A percentile compares a stretch with the other conserved stretches of the same genome.
Evolutionary conservation across 2,113 vertebrate genomes (phyloP).

Genomic region (Mormoops blainvillei): DNA sequence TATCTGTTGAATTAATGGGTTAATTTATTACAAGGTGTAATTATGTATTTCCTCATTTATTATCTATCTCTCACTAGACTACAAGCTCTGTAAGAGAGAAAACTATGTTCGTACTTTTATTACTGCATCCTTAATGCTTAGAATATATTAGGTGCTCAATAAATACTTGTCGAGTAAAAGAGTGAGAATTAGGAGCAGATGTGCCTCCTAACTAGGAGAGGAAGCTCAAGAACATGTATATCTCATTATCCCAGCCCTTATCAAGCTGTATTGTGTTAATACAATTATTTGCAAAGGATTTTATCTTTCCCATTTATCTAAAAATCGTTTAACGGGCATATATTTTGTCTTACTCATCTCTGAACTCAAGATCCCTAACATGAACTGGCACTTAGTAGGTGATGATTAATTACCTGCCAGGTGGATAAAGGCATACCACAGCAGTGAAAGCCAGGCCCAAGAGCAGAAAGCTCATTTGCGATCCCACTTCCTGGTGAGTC

Average conservation of each 20-base stretch:
- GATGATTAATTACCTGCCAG: neutral
- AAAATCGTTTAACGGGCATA: neutral
- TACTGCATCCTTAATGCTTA: neutral
- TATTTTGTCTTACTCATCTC: neutral
- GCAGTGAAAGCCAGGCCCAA: neutral
- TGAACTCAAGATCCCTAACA: neutral
- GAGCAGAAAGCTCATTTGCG: neutral
- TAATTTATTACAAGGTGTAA: neutral
- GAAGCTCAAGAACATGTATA: neutral
- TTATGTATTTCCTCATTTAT: neutral
- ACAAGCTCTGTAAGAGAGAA: neutral
- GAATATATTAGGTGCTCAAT: neutral
- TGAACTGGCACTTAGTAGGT: neutral
- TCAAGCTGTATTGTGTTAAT: neutral
- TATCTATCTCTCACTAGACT: neutral
- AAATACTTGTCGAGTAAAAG: neutral
- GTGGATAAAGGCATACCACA: neutral
- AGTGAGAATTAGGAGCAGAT: neutral
- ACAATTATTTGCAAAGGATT: neutral
- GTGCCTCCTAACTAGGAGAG: neutral
- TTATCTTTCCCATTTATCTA: neutral
- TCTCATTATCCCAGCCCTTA: neutral
- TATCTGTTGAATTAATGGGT: neutral
- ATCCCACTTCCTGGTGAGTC: neutral
- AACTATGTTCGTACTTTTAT: neutral